Evolutionary conservation across 2,888 invertebrate species (phyloP), one percentile per base, ranked within the genome.

Genomic region (Parnassius smintheus): DNA sequence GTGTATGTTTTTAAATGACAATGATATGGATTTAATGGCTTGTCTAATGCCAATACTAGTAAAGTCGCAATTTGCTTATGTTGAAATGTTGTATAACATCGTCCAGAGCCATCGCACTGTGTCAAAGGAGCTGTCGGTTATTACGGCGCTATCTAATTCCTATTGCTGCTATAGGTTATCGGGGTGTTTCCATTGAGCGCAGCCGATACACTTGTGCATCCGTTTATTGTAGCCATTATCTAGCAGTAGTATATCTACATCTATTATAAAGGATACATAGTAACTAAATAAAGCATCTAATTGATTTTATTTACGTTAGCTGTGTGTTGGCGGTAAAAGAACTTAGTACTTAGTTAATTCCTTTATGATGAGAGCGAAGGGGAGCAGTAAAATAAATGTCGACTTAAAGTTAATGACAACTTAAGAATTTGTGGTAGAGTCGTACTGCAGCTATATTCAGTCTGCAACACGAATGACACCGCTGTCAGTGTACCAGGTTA

Each of bases 121-220:
- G 82, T 81, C 83, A 83, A 82, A 85, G 80, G 73, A 81, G 78
- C 81, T 78, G 80, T 75, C 76, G 71, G 78, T 73, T 76, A 82
- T 75, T 72, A 72, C 70, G 64, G 76, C 73, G 10, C 48, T 62
- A 62, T 62, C 59, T 54, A 11, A 35, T 25, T 48, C 56, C 58
- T 55, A 57, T 53, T 58, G 58, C 74, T 73, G 74, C 78, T 73
- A 79, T 75, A 81, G 85, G 85, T 86, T 85, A 86, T 85, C 83
- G 49, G 13, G 52, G 55, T 58, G 60, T 68, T 57, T 78, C 70
- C 75, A 78, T 72, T 77, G 73, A 72, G 73, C 61, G 54, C 59
- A 54, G 59, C 58, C 62, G 57, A 54, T 48, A 35, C 51, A 74
- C 72, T 70, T 69, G 76, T 78, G 80, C 82, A 84, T 85, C 85